These are phyloP conservation scores for Laothoe populi DNA, from an alignment of 2,888 invertebrate genomes.

Conservation along the genomic window DNA sequence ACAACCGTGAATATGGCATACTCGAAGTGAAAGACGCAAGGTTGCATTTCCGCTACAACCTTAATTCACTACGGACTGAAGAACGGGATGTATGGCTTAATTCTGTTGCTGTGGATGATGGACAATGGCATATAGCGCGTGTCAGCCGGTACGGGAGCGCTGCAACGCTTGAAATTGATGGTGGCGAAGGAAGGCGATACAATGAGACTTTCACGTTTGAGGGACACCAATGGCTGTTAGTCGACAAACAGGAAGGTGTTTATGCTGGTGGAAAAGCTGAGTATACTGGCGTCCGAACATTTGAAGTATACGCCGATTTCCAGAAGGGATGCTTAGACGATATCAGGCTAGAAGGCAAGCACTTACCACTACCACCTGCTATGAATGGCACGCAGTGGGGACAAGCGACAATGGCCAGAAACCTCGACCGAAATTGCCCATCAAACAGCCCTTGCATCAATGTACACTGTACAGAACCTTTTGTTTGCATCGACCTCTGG, in stretches of 20 bases:
- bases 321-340: conserved; percentile 93
- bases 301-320: conserved; percentile 97
- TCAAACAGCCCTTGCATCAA: conserved; percentile 98
- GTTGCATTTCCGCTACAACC: conserved; percentile 95
- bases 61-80: conserved; percentile 95
- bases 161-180: conserved; percentile 96
- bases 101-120: conserved; percentile 96
- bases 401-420: conserved; percentile 96
- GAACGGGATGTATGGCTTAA: conserved; percentile 96
- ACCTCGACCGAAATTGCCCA: conserved; percentile 95
- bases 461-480: conserved; percentile 96
- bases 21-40: conserved; percentile 95
- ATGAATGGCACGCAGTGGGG: conserved; percentile 98
- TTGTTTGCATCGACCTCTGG: conserved; percentile 98
- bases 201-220: conserved; percentile 96
- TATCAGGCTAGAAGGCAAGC: conserved; percentile 95
- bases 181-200: conserved; percentile 96
- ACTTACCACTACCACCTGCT: conserved; percentile 96
- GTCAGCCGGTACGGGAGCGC: conserved; percentile 96
- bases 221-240: conserved; percentile 96
- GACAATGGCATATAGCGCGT: conserved; percentile 98
- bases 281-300: conserved; percentile 96
- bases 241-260: conserved; percentile 97
- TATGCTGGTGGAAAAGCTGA: conserved; percentile 98
- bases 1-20: conserved; percentile 97